Conservation (phyloP, 2,113 vertebrate genomes). For the Sisor rabdophorus region DNA sequence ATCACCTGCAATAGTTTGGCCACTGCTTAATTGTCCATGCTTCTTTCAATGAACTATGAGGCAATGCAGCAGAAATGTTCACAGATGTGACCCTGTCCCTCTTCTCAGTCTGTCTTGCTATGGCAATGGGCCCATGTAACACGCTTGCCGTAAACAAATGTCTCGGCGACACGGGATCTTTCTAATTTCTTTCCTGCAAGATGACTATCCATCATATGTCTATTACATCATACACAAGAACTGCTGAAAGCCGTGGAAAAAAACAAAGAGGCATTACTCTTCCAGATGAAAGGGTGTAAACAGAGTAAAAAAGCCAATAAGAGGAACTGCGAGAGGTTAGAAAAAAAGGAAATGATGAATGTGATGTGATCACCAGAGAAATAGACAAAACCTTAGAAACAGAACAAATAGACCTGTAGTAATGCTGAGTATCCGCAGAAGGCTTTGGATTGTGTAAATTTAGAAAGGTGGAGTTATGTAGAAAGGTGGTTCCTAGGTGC, state of each 20-base stretch:
- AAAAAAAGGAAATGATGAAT: background rate
- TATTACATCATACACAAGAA: slow-evolving; percentile 39
- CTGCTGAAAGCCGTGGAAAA: background rate
- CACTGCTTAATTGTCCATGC: slow-evolving; percentile 17
- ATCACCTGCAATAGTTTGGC: slow-evolving; percentile 28
- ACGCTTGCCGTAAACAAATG: slow-evolving; percentile 48
- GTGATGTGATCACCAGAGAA: slow-evolving; percentile 2
- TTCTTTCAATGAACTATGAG: slow-evolving; percentile 49
- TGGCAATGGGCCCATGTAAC: slow-evolving; percentile 41
- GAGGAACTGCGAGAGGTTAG: slow-evolving; percentile 31
- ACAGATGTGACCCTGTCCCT: slow-evolving; percentile 50
- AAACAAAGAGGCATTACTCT: slow-evolving; percentile 28
- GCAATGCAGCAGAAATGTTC: slow-evolving; percentile 45
- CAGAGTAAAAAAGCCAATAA: slow-evolving; percentile 44
- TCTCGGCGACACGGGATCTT: slow-evolving; percentile 15
- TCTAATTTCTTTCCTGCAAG: slow-evolving; percentile 17
- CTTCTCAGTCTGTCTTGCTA: slow-evolving; percentile 27
- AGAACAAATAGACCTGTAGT: slow-evolving; percentile 23
- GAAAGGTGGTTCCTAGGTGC: background rate
- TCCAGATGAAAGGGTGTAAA: slow-evolving; percentile 51
- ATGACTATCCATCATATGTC: slow-evolving; percentile 5
- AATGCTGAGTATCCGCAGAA: background rate
- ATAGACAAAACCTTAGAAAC: slow-evolving; percentile 24
- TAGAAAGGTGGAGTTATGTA: background rate
- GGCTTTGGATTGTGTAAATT: background rate